phyloP scores from a whole-genome alignment of 2,888 invertebrate genomes.

The Drosophila neoperkinsi region DNA sequence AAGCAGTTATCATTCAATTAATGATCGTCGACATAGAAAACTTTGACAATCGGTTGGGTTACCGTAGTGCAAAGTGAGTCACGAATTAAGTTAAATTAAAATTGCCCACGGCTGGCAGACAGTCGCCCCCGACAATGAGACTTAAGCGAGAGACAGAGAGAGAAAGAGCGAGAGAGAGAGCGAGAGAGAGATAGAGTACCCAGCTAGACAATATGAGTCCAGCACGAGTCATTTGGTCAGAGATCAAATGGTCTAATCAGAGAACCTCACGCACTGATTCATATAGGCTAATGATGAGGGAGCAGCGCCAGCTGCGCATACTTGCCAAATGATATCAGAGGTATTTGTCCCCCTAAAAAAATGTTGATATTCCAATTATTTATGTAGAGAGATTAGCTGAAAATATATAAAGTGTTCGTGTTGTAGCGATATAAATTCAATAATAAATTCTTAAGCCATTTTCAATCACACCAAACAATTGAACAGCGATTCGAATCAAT shows the following conservation, averaged over 20 bases:
- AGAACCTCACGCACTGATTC: slow-evolving; percentile 74
- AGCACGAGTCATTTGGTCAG: slow-evolving; percentile 50
- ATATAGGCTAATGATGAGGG: slow-evolving; percentile 41
- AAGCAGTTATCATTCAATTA: slow-evolving; percentile 65
- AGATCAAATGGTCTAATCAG: slow-evolving; percentile 71
- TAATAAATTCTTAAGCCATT: slow-evolving; percentile 76
- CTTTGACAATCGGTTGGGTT: slow-evolving; percentile 38
- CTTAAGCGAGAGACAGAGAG: not conserved
- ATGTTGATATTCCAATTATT: slow-evolving; percentile 2
- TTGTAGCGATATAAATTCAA: slow-evolving; percentile 68
- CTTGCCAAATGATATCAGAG: slow-evolving; percentile 65
- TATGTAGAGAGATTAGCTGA: slow-evolving; percentile 18
- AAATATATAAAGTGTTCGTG: slow-evolving; percentile 14
- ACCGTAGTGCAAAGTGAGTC: slow-evolving; percentile 62
- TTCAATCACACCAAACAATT: slow-evolving; percentile 83
- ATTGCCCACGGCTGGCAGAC: slow-evolving; percentile 29
- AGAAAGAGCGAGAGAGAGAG: not conserved
- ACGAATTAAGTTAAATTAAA: slow-evolving; percentile 75
- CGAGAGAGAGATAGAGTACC: not conserved
- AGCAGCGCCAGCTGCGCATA: slow-evolving; percentile 51
- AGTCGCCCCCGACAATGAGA: slow-evolving; percentile 38
- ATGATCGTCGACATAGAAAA: slow-evolving; percentile 34
- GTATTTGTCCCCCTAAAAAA: slow-evolving; percentile 15
- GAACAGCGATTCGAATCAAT: slow-evolving; percentile 80
- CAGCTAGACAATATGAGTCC: slow-evolving; percentile 26